phyloP scores from a whole-genome alignment of 1,140 invertebrate genomes.

The Platyscapa corneri region DNA sequence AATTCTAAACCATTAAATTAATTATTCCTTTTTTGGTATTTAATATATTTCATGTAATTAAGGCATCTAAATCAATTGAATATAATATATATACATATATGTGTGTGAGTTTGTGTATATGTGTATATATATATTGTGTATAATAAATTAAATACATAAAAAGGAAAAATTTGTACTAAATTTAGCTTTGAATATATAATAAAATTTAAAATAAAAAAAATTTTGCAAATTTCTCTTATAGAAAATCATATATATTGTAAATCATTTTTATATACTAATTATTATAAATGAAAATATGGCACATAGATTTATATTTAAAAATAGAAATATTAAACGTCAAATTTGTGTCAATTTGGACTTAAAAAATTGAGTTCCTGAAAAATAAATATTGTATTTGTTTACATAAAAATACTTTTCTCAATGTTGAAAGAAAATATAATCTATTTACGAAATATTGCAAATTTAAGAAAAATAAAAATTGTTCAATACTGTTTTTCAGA shows the following conservation, averaged over 20 bases:
- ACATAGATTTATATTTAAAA: not conserved
- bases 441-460: not conserved
- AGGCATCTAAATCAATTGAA: not conserved
- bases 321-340: not conserved
- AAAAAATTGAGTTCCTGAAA: not conserved
- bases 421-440: not conserved
- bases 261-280: slow-evolving; percentile 10
- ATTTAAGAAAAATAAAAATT: slow-evolving; percentile 5
- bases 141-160: not conserved
- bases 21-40: slow-evolving; percentile 4
- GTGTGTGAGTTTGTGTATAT: too few species aligned
- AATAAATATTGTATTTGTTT: not conserved
- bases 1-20: slow-evolving; percentile 3
- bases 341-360: not conserved
- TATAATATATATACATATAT: too few species aligned
- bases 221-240: not conserved
- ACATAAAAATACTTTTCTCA: not conserved
- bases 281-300: slow-evolving; percentile 28
- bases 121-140: not conserved
- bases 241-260: not conserved
- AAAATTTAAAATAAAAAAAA: not conserved
- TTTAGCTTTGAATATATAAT: not conserved
- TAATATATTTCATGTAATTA: not conserved
- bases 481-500: slow-evolving; percentile 14
- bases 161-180: not conserved